These are phyloP conservation scores for Pseudorhombus dupliciocellatus DNA, from an alignment of 2,113 vertebrate species.

Conservation along the genomic window DNA sequence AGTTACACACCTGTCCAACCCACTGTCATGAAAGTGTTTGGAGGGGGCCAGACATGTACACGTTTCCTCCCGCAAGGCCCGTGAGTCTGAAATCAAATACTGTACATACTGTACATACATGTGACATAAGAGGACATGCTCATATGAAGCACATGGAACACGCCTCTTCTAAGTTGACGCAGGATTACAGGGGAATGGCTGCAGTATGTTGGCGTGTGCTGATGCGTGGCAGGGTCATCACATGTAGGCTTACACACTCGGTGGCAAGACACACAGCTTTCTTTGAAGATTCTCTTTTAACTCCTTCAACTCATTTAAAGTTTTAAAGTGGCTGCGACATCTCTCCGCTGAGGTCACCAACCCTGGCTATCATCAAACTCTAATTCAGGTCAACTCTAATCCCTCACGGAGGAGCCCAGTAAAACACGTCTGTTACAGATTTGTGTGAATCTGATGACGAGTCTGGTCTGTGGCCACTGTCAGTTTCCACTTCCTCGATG, in stretches of 20 bases:
- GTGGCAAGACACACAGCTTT: constrained; percentile 21
- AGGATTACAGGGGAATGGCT: constrained; percentile 28
- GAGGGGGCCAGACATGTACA: constrained; percentile 12
- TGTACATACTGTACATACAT: neutral
- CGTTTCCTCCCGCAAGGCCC: constrained; percentile 22
- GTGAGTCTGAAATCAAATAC: constrained; percentile 19
- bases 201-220: constrained; percentile 16
- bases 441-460: constrained; percentile 44
- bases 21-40: constrained; percentile 9
- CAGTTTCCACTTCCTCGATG: constrained; percentile 4
- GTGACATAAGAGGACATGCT: constrained; percentile 1
- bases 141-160: constrained; percentile 7
- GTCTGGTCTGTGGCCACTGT: constrained; percentile 3
- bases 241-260: constrained; percentile 30
- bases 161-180: neutral
- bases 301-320: constrained; percentile 34
- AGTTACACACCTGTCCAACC: neutral
- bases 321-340: constrained; percentile 25
- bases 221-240: constrained; percentile 28
- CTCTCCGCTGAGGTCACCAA: constrained; percentile 23
- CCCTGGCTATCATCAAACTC: constrained; percentile 33
- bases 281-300: constrained; percentile 55
- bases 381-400: constrained; percentile 53
- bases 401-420: constrained; percentile 10
- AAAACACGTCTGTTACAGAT: constrained; percentile 34